Percentiles rank a stretch among this genome's conserved stretches.
Evolutionary conservation across 2,888 invertebrate species (phyloP).

Genomic region (Macrosiphum euphorbiae): DNA sequence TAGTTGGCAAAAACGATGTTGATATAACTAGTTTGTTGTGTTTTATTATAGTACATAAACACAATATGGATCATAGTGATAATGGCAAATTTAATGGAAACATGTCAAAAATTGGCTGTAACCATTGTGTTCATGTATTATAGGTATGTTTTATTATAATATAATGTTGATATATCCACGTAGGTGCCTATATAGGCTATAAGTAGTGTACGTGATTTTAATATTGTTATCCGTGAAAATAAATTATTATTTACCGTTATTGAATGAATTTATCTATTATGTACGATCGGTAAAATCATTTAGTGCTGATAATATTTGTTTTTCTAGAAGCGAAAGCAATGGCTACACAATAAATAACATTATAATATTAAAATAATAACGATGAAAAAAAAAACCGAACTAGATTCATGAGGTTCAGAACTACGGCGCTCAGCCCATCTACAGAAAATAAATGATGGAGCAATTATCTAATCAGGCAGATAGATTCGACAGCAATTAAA

Average conservation of each 20-base stretch:
- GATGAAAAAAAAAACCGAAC: too few species aligned
- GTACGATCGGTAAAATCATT: not conserved
- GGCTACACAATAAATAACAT: too few species aligned
- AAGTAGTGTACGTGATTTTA: not conserved
- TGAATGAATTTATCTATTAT: not conserved
- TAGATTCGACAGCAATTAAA: too few species aligned
- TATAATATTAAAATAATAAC: too few species aligned
- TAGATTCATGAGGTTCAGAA: not conserved
- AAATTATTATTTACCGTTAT: not conserved
- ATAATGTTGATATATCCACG: not conserved
- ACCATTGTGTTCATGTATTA: not conserved
- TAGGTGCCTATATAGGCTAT: not conserved
- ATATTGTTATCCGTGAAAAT: not conserved
- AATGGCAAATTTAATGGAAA: not conserved
- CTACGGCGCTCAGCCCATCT: accelerated
- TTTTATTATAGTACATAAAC: not conserved
- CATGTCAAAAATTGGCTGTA: not conserved
- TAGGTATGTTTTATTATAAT: not conserved
- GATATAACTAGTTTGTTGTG: not conserved
- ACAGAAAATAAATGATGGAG: too few species aligned
- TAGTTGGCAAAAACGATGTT: not conserved
- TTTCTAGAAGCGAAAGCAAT: too few species aligned
- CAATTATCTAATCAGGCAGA: not conserved
- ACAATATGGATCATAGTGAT: not conserved
- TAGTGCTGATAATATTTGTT: not conserved